Evolutionary conservation across 1,140 invertebrate species (phyloP).

Genomic region (Adelges cooleyi): DNA sequence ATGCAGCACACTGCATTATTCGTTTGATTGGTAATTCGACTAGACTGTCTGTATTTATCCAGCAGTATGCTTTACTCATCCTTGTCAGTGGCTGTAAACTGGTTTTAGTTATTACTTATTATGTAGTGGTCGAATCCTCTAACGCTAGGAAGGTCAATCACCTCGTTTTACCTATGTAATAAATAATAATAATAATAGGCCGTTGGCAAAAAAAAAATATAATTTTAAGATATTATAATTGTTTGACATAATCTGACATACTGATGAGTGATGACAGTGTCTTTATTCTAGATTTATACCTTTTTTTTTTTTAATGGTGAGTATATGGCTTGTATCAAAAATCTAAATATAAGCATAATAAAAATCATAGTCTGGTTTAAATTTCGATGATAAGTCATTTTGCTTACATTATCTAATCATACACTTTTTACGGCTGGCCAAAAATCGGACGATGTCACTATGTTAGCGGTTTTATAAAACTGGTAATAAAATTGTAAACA

Average conservation of each 20-base stretch:
- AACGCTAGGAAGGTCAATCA: slow-evolving; percentile 9
- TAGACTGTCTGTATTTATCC: slow-evolving; percentile 2
- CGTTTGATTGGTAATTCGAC: slow-evolving; percentile 13
- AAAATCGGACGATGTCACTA: too few relatives aligned
- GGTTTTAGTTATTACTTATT: slow-evolving; percentile 22
- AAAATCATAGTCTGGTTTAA: too few relatives aligned
- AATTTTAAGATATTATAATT: background rate
- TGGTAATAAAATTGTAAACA: too few relatives aligned
- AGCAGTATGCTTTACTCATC: slow-evolving; percentile 4
- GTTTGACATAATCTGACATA: background rate
- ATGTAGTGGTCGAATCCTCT: background rate
- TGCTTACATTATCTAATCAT: too few relatives aligned
- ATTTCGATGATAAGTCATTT: too few relatives aligned
- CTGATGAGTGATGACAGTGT: too few relatives aligned
- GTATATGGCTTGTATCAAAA: too few relatives aligned
- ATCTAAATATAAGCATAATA: too few relatives aligned
- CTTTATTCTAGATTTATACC: too few relatives aligned
- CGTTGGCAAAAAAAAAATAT: slow-evolving; percentile 16
- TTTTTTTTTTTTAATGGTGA: too few relatives aligned
- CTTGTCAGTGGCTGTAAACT: slow-evolving; percentile 3
- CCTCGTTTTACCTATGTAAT: slow-evolving; percentile 3
- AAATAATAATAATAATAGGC: slow-evolving; percentile 11
- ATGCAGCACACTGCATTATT: background rate
- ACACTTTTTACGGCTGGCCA: too few relatives aligned
- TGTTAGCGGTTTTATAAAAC: too few relatives aligned